A percentile compares a stretch with the other conserved stretches of the same genome.
phyloP scores from a whole-genome alignment of 2,888 invertebrate genomes.

The Schizaphis graminum region DNA sequence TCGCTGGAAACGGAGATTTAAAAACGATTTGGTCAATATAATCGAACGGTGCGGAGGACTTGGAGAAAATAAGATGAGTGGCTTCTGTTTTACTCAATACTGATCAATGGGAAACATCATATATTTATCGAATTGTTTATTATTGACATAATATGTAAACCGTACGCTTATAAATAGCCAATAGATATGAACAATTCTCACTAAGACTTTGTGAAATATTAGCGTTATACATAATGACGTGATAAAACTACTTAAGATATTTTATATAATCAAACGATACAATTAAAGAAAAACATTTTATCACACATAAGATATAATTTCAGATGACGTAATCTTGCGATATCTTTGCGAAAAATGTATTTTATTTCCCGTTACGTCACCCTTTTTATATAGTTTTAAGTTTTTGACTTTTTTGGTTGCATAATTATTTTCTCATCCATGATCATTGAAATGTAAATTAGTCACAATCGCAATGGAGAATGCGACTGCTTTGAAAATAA shows the following conservation, averaged over 20 bases:
- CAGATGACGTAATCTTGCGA: background rate
- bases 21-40: background rate
- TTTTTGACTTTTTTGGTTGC: slow-evolving; percentile 26
- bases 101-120: background rate
- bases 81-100: background rate
- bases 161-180: background rate
- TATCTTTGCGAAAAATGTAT: background rate
- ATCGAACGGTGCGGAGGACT: background rate
- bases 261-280: background rate
- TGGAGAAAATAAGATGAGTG: background rate
- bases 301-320: background rate
- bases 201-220: background rate
- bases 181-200: background rate
- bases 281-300: background rate
- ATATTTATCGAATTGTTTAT: background rate
- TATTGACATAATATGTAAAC: background rate
- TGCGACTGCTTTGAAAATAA: slow-evolving; percentile 7
- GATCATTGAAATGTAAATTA: slow-evolving; percentile 45
- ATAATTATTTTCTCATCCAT: slow-evolving; percentile 54
- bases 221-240: background rate
- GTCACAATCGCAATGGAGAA: slow-evolving; percentile 42
- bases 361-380: slow-evolving; percentile 45
- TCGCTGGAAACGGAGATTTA: background rate
- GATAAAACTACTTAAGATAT: background rate
- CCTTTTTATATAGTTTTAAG: background rate